Evolutionary conservation across 2,797 vertebrate genomes (phyloP), one percentile per base, ranked within the genome.

Genomic region (Pseudocheirus occidentalis): DNA sequence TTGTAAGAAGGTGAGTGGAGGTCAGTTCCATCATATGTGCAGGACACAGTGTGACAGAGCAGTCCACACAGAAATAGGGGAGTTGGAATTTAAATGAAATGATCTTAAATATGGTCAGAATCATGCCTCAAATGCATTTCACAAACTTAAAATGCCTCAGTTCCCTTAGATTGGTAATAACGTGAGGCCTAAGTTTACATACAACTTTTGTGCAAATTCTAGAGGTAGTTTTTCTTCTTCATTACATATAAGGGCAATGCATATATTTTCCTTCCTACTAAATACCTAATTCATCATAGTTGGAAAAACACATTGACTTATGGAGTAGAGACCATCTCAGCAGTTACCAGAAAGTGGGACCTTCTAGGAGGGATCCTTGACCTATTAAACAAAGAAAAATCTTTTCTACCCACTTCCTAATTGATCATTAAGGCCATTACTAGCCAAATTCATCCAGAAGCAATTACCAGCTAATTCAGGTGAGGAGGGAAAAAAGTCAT

Each of bases 81-180:
- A 96, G 94, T 97, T 55, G 29, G 96, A 18, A 93, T 93, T 97
- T 97, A 98, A 97, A 87, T 93, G 95, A 95, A 94, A 97, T 95
- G 97, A 96, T 96, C 89, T 95, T 94, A 0, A 95, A 91, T 98
- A 92, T 97, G 96, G 96, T 95, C 87, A 96, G 95, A 97, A 52
- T 87, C 95, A 18, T 93, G 94, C 90, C 96, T 97, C 95, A 92
- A 81, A 95, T 96, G 87, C 93, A 98, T 96, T 93, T 91, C 98
- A 95, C 96, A 98, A 98, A 96, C 97, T 54, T 97, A 98, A 98
- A 97, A 97, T 97, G 94, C 96, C 94, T 97, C n/a, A 96, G 96
- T 98, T 98, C 96, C 97, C 98, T 98, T 95, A 97, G 97, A 94
- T 94, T 98, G 95, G 7, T 2, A 97, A 73, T 95, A 94, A 95